Base-by-base conservation (phyloP, 2,888 invertebrate genomes). In the Dasypolia templi region DNA sequence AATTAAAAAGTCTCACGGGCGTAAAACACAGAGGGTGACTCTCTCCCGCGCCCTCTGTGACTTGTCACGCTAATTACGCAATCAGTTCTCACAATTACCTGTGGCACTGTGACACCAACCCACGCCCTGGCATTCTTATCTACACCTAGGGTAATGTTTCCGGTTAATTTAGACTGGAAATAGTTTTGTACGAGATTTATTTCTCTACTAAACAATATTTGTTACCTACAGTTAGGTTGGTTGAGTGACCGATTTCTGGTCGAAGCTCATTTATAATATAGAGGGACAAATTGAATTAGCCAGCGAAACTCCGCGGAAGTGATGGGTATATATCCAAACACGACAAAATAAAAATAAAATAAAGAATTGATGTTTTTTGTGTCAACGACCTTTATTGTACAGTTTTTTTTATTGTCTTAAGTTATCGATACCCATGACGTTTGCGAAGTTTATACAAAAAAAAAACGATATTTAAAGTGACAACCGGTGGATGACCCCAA, bases 1-100 rank as follows among this genome's bases (percentile, higher is more conserved):
- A 93, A 94, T 94, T 94, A 94, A 94, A 93, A 90, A 91, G 90
- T 96, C 95, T 92, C 95, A 96, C 94, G 95, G 94, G 93, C 93
- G 89, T 90, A 91, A 91, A 93, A 94, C 93, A 92, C 51, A 26
- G 82, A 93, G 82, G 95, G 94, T 90, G 92, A 84, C 84, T 77
- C 85, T 86, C 92, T 95, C 95, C 94, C 95, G 95, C 95, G 95
- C 95, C 95, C 96, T 92, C 91, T 86, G 91, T 89, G 94, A 91
- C 93, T 93, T 90, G 92, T 91, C 94, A 93, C 92, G 93, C 95
- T 96, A 96, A 96, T 96, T 95, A 95, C 90, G 86, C 93, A 93
- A 94, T 95, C 94, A 95, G 95, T 96, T 96, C 96, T 95, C 96
- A 96, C 96, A 95, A 95, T 95, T 95, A 95, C 87, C 88, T 88